Evolutionary conservation across 30 jellyfish, hydroid and myxozoan genomes (phyloP).

Genomic region (Aurelia sp.): DNA sequence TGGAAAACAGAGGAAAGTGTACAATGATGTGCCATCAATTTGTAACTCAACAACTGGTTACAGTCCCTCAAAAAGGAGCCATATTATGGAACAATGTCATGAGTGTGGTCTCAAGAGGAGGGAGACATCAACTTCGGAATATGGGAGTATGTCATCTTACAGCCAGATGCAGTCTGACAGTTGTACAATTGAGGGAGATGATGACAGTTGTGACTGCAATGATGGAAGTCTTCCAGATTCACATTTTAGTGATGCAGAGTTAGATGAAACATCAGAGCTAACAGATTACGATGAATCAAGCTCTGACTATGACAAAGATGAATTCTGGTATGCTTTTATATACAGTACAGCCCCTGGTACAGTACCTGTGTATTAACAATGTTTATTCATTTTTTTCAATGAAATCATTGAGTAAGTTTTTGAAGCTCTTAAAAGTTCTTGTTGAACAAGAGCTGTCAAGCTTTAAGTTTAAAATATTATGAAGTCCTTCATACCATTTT

Average conservation of each 20-base stretch:
- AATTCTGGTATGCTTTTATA: constrained; percentile 16
- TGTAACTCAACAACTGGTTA: background rate
- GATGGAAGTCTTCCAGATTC: constrained; percentile 34
- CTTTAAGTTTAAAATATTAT: no score
- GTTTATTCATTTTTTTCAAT: background rate
- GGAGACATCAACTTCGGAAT: constrained; percentile 47
- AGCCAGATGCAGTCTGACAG: background rate
- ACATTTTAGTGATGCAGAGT: constrained; percentile 27
- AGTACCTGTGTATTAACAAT: no score
- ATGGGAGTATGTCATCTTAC: constrained; percentile 64
- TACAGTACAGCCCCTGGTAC: no score
- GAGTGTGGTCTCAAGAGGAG: constrained; percentile 57
- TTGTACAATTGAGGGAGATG: constrained; percentile 2
- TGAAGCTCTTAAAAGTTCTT: no score
- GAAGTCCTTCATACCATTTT: no score
- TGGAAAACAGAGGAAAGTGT: background rate
- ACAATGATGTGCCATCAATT: no score
- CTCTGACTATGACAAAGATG: constrained; percentile 2
- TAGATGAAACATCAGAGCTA: background rate
- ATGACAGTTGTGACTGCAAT: constrained; percentile 51
- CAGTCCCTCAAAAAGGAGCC: background rate
- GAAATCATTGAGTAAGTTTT: no score
- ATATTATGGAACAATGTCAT: background rate
- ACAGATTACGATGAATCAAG: background rate
- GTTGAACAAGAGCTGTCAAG: no score